Conservation (phyloP, 2,888 invertebrate species). For the Cyaniris semiargus region DNA sequence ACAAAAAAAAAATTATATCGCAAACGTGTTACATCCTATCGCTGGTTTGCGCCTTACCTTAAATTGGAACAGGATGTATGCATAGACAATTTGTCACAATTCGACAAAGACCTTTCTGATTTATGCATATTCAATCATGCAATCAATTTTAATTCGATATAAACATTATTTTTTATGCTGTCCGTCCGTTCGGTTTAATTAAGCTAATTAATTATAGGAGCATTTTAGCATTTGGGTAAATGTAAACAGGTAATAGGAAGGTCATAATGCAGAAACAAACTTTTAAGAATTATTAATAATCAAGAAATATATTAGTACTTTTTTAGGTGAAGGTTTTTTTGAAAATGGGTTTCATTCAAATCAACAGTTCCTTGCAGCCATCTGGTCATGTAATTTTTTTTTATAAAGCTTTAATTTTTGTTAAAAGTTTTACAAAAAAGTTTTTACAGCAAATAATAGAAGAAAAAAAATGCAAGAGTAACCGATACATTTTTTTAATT, state of each 20-base stretch:
- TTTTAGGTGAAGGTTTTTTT: no score
- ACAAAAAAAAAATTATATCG: no score
- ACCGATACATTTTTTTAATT: no score
- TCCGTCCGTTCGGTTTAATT: slow-evolving; percentile 17
- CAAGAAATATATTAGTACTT: not conserved
- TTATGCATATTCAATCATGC: slow-evolving; percentile 29
- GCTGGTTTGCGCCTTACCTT: not conserved
- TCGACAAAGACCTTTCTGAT: slow-evolving; percentile 23
- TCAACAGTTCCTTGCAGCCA: no score
- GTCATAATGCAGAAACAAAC: not conserved
- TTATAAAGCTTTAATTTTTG: no score
- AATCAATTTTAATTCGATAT: slow-evolving; percentile 26
- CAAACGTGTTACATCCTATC: not conserved
- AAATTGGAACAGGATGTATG: not conserved
- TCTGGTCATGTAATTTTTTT: no score
- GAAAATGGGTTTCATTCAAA: no score
- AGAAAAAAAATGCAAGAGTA: no score
- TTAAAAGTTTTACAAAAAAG: no score
- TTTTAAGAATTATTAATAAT: not conserved
- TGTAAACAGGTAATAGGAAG: slow-evolving; percentile 12
- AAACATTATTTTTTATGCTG: slow-evolving; percentile 16
- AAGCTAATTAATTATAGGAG: slow-evolving; percentile 13
- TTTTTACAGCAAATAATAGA: no score
- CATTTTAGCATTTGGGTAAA: slow-evolving; percentile 10
- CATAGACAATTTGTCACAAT: slow-evolving; percentile 28